A percentile compares a stretch with the other conserved stretches of the same genome.
Evolutionary conservation across 2,113 vertebrate species (phyloP).

Genomic region (Petrocephalus microphthalmus): DNA sequence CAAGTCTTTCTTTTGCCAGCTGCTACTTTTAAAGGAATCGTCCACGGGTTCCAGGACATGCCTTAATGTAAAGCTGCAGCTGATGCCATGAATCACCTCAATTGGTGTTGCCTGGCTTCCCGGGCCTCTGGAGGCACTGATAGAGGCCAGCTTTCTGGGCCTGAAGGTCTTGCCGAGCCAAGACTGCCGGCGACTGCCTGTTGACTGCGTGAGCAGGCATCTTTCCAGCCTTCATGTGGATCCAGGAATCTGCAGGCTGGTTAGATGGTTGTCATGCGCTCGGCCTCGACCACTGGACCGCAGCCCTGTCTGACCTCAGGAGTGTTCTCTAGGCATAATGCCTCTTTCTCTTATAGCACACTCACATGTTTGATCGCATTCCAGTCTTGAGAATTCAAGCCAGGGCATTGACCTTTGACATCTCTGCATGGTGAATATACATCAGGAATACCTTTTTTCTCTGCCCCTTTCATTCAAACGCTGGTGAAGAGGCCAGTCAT

Average conservation of each 20-base stretch:
- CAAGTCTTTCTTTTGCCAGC: background rate
- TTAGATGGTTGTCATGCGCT: constrained; percentile 94
- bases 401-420: background rate
- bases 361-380: background rate
- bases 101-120: background rate
- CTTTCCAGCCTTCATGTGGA: constrained; percentile 93
- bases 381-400: background rate
- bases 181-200: constrained; percentile 24
- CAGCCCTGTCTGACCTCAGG: background rate
- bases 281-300: constrained; percentile 45
- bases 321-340: background rate
- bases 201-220: constrained; percentile 85
- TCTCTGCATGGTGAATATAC: background rate
- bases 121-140: background rate
- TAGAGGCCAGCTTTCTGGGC: background rate
- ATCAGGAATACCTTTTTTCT: background rate
- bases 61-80: background rate
- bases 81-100: background rate
- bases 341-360: background rate
- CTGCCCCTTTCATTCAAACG: background rate
- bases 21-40: background rate
- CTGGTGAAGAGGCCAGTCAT: background rate
- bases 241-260: constrained; percentile 94
- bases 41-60: background rate
- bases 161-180: background rate